A percentile compares a stretch with the other conserved stretches of the same genome.
Evolutionary conservation across 2,113 vertebrate genomes (phyloP).

Genomic region (Callospermophilus lateralis): DNA sequence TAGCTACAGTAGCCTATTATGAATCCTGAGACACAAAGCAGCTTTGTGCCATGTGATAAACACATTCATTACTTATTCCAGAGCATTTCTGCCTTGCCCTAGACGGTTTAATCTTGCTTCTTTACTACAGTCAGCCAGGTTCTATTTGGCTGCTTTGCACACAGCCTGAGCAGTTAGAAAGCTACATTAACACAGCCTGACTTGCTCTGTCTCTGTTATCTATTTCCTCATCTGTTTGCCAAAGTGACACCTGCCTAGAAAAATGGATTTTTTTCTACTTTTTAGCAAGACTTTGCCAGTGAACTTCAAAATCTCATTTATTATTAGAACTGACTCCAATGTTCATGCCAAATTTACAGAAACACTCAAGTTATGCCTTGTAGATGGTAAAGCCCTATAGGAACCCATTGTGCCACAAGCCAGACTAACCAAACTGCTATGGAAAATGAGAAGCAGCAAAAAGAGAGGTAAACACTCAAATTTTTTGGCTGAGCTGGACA

Average conservation of each 20-base stretch:
- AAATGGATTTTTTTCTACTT: not conserved
- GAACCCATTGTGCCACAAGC: not conserved
- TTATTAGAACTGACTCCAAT: not conserved
- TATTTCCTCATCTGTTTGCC: not conserved
- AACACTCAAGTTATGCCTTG: not conserved
- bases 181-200: not conserved
- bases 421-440: not conserved
- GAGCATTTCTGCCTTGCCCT: not conserved
- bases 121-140: not conserved
- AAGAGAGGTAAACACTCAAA: not conserved
- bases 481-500: not conserved
- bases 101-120: not conserved
- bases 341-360: not conserved
- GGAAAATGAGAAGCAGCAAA: not conserved
- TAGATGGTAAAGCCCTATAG: not conserved
- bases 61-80: not conserved
- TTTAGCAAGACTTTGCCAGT: not conserved
- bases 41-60: not conserved
- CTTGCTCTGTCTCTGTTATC: not conserved
- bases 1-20: not conserved
- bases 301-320: not conserved
- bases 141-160: not conserved
- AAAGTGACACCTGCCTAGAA: not conserved
- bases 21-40: not conserved
- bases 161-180: not conserved